Percentiles rank a stretch among this genome's conserved stretches.
Conservation (phyloP, 2,113 vertebrate genomes). For the Eupsittula cactorum region DNA sequence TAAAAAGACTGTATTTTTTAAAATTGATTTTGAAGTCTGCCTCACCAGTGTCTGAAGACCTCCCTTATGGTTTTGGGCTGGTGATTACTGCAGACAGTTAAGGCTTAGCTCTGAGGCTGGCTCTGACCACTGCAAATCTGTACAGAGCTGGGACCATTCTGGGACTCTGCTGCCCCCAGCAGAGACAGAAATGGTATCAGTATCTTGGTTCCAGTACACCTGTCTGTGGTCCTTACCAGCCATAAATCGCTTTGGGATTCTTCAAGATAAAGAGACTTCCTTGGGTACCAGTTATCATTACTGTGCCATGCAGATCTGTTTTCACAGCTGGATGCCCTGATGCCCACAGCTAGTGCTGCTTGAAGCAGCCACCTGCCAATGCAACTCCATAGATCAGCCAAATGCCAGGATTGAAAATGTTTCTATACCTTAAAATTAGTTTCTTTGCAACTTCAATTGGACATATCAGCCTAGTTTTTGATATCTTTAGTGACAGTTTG, state of each 20-base stretch:
- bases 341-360: conserved; percentile 39
- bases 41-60: background rate
- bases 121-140: conserved; percentile 5
- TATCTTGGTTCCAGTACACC: background rate
- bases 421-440: background rate
- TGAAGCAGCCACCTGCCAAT: conserved; percentile 61
- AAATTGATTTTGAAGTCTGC: background rate
- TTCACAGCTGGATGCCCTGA: conserved; percentile 42
- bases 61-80: background rate
- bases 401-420: background rate
- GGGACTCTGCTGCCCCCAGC: background rate
- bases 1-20: background rate
- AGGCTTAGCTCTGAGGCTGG: background rate
- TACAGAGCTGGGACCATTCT: background rate
- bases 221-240: background rate
- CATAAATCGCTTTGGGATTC: background rate
- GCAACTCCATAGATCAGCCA: conserved; percentile 16
- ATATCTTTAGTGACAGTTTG: conserved; percentile 24
- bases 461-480: conserved; percentile 14
- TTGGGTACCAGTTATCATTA: background rate
- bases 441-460: conserved; percentile 48
- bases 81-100: background rate
- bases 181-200: background rate
- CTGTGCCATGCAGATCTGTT: background rate
- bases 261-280: background rate